These are phyloP conservation scores for Papilio dardanus DNA, from an alignment of 1,140 invertebrate species.

Conservation along the genomic window DNA sequence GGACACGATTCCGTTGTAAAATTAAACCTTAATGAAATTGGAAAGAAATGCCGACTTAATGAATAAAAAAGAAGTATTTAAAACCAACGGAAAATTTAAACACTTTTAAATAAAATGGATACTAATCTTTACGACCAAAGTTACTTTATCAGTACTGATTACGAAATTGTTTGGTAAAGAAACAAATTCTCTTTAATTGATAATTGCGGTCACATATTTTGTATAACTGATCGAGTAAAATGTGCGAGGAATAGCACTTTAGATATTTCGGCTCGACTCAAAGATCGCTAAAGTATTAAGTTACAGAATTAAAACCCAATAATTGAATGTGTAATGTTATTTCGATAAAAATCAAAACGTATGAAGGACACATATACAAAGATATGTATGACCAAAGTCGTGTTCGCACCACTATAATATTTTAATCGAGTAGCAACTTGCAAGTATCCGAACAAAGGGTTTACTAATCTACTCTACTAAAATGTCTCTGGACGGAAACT, in stretches of 20 bases:
- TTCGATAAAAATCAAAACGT: constrained; percentile 40
- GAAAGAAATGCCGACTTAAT: neutral
- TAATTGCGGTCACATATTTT: neutral
- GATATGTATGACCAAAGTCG: no score
- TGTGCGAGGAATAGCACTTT: neutral
- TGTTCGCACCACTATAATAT: no score
- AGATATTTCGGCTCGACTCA: neutral
- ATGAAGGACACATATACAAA: no score
- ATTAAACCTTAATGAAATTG: no score
- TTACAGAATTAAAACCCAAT: constrained; percentile 20
- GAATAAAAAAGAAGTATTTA: neutral
- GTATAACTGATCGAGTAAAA: constrained; percentile 30
- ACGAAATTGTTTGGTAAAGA: neutral
- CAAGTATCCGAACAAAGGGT: no score
- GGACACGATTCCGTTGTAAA: no score
- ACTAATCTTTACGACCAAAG: neutral
- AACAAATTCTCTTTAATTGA: neutral
- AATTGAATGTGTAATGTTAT: constrained; percentile 27
- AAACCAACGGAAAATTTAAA: neutral
- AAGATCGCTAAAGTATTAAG: constrained; percentile 7
- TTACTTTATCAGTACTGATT: constrained; percentile 6
- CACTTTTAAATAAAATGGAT: neutral
- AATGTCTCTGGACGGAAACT: no score
- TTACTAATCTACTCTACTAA: no score
- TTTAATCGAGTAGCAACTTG: no score